Evolutionary conservation across 2,797 vertebrate species (phyloP).

Genomic region (Acropternis orthonyx): DNA sequence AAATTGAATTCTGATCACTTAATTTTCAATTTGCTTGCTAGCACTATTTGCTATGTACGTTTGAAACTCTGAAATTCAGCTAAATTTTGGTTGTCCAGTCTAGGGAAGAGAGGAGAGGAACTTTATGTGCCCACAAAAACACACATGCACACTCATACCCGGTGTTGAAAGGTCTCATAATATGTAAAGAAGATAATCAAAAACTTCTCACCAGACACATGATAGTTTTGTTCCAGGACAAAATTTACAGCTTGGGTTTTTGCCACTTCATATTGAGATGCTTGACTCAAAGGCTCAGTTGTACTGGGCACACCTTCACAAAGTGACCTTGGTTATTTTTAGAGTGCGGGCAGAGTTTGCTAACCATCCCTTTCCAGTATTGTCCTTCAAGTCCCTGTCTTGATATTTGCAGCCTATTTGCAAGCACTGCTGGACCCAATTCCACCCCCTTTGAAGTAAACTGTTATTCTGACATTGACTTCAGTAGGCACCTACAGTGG

Average conservation of each 20-base stretch:
- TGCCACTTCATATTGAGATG: neutral
- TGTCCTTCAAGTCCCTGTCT: neutral
- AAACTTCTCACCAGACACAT: neutral
- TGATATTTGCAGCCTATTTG: neutral
- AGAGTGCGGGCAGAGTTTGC: neutral
- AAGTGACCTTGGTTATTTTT: conserved; percentile 9
- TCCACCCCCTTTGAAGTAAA: neutral
- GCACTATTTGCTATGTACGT: neutral
- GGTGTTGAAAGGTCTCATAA: neutral
- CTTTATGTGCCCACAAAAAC: neutral
- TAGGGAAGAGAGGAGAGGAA: neutral
- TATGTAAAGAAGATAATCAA: neutral
- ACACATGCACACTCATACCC: neutral
- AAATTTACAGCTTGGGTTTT: neutral
- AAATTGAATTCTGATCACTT: neutral
- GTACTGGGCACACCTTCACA: neutral
- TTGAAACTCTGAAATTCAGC: neutral
- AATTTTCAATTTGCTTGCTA: neutral
- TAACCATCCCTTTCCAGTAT: neutral
- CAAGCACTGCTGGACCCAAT: neutral
- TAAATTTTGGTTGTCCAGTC: neutral
- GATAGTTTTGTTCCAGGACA: neutral
- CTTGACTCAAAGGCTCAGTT: neutral
- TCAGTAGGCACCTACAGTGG: neutral
- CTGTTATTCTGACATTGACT: neutral